phyloP scores from a whole-genome alignment of 2,797 vertebrate species.

The Dicrostonyx torquatus region DNA sequence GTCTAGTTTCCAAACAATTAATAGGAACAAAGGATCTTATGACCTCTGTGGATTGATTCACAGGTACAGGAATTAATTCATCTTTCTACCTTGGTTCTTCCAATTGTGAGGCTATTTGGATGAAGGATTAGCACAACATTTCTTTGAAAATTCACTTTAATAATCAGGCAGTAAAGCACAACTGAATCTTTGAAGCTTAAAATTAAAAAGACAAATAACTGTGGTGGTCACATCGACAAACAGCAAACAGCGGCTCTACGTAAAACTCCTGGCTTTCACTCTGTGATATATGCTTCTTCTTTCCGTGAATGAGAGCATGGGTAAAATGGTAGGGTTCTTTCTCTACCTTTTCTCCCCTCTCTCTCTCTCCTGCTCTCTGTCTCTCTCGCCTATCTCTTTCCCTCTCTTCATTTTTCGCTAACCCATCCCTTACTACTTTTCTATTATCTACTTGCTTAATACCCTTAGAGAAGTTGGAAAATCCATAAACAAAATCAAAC shows the following conservation, averaged over 20 bases:
- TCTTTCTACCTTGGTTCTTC: not conserved
- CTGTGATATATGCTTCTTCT: not conserved
- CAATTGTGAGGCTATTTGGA: not conserved
- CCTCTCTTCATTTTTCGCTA: not conserved
- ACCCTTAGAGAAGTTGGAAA: not conserved
- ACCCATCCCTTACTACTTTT: not conserved
- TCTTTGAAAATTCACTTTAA: constrained; percentile 62
- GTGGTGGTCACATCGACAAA: not conserved
- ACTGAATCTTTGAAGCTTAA: constrained; percentile 39
- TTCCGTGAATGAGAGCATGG: not conserved
- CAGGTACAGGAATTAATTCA: constrained; percentile 32
- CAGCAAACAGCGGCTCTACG: not conserved
- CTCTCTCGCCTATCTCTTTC: not conserved
- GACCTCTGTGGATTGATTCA: constrained; percentile 1
- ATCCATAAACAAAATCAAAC: not conserved
- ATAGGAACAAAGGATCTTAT: not conserved
- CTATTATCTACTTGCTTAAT: not conserved
- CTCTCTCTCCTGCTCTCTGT: too few relatives aligned
- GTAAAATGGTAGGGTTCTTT: not conserved
- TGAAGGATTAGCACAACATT: constrained; percentile 69
- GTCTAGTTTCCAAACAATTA: constrained; percentile 29
- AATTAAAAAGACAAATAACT: constrained; percentile 18
- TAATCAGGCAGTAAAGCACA: not conserved
- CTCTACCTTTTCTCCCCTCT: too few relatives aligned
- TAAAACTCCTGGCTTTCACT: not conserved